phyloP scores from a whole-genome alignment of 2,797 vertebrate species.

The Tarsius wallacei region DNA sequence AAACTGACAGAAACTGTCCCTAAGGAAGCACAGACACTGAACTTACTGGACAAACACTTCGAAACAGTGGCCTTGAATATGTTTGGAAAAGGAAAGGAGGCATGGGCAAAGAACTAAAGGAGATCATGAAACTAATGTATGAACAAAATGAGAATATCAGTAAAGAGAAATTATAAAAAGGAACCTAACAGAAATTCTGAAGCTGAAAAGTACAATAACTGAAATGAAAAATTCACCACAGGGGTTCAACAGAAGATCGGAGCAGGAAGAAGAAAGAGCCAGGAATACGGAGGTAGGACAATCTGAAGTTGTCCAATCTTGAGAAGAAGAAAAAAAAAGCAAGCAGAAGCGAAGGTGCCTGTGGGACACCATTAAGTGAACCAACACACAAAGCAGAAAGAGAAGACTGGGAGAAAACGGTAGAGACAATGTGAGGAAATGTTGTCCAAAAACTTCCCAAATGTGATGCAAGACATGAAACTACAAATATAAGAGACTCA shows the following conservation, averaged over 20 bases:
- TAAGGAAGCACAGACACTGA: neutral
- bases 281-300: neutral
- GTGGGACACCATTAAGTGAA: neutral
- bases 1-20: neutral
- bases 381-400: neutral
- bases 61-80: neutral
- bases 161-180: too few species aligned
- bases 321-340: neutral
- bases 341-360: neutral
- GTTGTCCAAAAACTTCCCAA: neutral
- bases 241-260: neutral
- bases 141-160: too few species aligned
- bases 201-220: neutral
- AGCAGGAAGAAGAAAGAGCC: neutral
- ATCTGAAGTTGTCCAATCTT: neutral
- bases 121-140: neutral
- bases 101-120: neutral
- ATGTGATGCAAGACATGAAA: neutral
- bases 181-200: neutral
- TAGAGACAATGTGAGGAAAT: neutral
- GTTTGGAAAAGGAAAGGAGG: too few species aligned
- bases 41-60: neutral
- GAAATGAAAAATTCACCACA: neutral
- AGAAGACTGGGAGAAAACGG: neutral
- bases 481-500: conserved; percentile 13